Conservation (phyloP, 2,113 vertebrate genomes). For the Phoxinus phoxinus region DNA sequence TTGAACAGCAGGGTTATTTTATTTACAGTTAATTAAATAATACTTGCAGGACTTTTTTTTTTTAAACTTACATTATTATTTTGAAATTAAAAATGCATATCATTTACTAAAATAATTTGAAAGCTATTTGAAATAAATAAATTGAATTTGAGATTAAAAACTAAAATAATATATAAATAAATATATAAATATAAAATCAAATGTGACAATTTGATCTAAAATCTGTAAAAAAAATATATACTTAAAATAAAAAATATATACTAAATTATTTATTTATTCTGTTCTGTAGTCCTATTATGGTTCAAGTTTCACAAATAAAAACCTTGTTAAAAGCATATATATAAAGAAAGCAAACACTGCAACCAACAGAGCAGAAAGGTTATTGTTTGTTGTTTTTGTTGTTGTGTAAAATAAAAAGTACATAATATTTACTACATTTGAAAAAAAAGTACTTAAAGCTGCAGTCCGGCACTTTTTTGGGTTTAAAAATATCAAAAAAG, state of each 20-base stretch:
- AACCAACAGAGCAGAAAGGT: background rate
- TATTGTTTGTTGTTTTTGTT: background rate
- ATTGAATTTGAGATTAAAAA: background rate
- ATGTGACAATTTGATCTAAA: too few species aligned
- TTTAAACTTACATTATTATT: background rate
- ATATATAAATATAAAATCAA: background rate
- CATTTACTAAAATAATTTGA: background rate
- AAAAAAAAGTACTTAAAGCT: too few species aligned
- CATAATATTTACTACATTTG: background rate
- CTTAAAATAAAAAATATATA: background rate
- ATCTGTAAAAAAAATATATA: background rate
- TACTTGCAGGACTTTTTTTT: background rate
- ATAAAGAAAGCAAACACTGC: background rate
- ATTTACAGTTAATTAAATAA: background rate
- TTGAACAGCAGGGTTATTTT: background rate
- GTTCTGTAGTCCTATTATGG: background rate
- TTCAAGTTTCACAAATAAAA: background rate
- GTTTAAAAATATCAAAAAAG: too few species aligned
- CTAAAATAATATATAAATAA: background rate
- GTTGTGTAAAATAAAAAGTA: background rate
- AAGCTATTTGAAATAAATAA: background rate
- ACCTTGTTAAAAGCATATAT: background rate
- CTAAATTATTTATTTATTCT: background rate
- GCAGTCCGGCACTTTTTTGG: too few species aligned
- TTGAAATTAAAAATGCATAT: background rate